Base-by-base conservation (phyloP, 2,113 vertebrate genomes). In the Hypomesus transpacificus region DNA sequence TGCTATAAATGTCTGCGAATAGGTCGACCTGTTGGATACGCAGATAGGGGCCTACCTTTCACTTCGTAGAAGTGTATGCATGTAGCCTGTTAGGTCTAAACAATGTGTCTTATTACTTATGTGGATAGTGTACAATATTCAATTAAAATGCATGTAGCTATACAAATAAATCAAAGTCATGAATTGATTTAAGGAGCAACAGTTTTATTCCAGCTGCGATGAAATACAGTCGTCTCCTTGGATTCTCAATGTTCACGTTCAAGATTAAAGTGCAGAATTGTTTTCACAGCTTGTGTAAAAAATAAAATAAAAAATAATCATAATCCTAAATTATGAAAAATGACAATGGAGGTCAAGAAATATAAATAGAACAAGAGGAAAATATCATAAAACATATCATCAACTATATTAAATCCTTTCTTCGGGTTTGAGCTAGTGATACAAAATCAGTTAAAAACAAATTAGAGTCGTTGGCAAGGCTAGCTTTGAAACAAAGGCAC, bases 401-500 rank as follows among this genome's bases (percentile, higher is more conserved):
- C 87, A 80, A 82, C 78, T 75, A 80, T 83, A 80, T 83, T 82
- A 85, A 85, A 80, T 81, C 82, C 83, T 83, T 82, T 82, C 77
- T 80, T 88, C 82, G 86, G 83, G 82, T 74, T 89, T 84, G 80
- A 84, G 82, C 68, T 84, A 80, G 83, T 69, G 57, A 84, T 85
- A 80, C 79, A 82, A 78, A 90, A 86, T 83, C 74, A 79, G 75
- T 84, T 87, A 75, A 89, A 75, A 68, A 77, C 82, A 18, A 53
- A 64, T 74, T 87, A 71, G 84, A 88, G 84, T 91, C 80, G 89
- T 92, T 93, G 91, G 91, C 90, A 91, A 92, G 91, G 88, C 92
- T 92, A 93, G 91, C 91, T 86, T 61, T 91, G 90, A 90, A 90
- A 91, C 90, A 91, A 93, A 93, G 92, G 92, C 92, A 93, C 92